phyloP scores from a whole-genome alignment of 1,140 invertebrate species.

The Drosophila subpulchrella region DNA sequence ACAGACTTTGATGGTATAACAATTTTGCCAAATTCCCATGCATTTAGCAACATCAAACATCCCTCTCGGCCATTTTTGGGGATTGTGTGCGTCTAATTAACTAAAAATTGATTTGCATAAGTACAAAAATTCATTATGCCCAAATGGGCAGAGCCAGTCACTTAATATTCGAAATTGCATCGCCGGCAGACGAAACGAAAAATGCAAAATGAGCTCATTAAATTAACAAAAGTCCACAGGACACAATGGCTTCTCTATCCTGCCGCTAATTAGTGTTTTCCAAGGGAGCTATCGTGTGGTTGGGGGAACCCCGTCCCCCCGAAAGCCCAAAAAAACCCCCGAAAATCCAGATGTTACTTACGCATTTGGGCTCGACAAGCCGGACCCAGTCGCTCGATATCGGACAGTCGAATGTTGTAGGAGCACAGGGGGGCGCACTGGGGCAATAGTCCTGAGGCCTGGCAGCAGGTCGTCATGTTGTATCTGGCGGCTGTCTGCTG shows the following conservation, averaged over 20 bases:
- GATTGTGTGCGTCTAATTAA: constrained; percentile 42
- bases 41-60: constrained; percentile 32
- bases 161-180: constrained; percentile 58
- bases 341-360: constrained; percentile 64
- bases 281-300: constrained; percentile 1
- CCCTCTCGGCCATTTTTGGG: neutral
- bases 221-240: constrained; percentile 47
- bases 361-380: constrained; percentile 83
- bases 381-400: constrained; percentile 88
- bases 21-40: constrained; percentile 25
- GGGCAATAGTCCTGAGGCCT: constrained; percentile 88
- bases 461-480: constrained; percentile 92
- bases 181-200: constrained; percentile 24
- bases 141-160: constrained; percentile 21
- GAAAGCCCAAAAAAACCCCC: neutral
- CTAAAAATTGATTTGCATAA: constrained; percentile 64
- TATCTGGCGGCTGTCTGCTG: constrained; percentile 84
- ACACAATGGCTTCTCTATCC: constrained; percentile 45
- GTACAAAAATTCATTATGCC: constrained; percentile 47
- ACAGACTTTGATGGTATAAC: constrained; percentile 15
- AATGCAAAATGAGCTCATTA: constrained; percentile 55
- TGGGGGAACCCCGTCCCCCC: neutral
- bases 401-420: constrained; percentile 92
- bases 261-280: constrained; percentile 67
- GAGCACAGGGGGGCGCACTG: constrained; percentile 92